Conservation (phyloP, 2,797 vertebrate species). For the Glossophaga mutica region DNA sequence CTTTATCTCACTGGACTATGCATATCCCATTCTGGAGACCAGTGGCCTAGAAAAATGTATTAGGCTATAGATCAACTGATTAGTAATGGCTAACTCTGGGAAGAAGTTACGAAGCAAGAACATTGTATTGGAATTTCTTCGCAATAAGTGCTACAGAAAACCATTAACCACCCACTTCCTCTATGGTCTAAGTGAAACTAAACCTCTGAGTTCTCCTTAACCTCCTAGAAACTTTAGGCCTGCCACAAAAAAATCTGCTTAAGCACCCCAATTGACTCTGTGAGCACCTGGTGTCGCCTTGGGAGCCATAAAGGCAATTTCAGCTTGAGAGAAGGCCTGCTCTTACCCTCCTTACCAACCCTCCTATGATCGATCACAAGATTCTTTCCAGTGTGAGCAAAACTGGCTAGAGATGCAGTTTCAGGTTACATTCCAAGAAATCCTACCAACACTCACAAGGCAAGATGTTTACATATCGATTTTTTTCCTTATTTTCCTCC, state of each 20-base stretch:
- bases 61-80: neutral
- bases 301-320: neutral
- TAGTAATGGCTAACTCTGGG: neutral
- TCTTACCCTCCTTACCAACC: neutral
- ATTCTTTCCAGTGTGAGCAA: slow-evolving; percentile 20
- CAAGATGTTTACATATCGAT: slow-evolving; percentile 98
- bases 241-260: neutral
- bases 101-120: slow-evolving; percentile 21
- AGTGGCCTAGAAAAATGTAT: slow-evolving; percentile 19
- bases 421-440: slow-evolving; percentile 21
- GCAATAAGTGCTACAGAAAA: neutral
- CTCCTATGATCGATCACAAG: neutral
- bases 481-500: slow-evolving; percentile 99
- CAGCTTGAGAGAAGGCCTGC: neutral
- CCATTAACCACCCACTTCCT: neutral
- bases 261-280: neutral
- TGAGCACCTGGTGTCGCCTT: neutral
- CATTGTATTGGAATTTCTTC: slow-evolving; percentile 13
- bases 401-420: neutral
- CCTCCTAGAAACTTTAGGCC: neutral
- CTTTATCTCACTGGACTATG: neutral
- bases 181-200: neutral
- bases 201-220: neutral
- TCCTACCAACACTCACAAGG: slow-evolving; percentile 88
- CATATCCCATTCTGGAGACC: neutral